A percentile compares a stretch with the other conserved stretches of the same genome.
phyloP scores from a whole-genome alignment of 2,888 invertebrate species.

The Rhaphigaster nebulosa region DNA sequence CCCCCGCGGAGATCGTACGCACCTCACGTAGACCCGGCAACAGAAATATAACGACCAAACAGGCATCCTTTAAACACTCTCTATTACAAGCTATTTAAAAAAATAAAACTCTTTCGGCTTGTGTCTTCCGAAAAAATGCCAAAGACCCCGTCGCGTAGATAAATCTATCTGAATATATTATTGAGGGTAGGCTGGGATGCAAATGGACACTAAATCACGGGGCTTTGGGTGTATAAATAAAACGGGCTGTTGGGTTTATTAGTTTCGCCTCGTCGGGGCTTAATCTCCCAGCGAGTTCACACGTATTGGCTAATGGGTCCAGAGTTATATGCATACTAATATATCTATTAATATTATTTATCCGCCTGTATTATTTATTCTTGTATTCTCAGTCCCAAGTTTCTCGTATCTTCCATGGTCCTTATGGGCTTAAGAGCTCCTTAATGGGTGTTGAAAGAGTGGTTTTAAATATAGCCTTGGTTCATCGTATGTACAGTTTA shows the following conservation, averaged over 20 bases:
- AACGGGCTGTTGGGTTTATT: conserved; percentile 8
- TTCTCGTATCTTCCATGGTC: not conserved
- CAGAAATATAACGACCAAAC: conserved; percentile 33
- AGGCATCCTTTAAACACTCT: not conserved
- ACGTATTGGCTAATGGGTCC: conserved; percentile 37
- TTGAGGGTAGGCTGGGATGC: not conserved
- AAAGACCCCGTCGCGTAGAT: conserved; percentile 24
- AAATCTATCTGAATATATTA: conserved; percentile 34
- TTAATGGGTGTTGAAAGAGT: conserved; percentile 43
- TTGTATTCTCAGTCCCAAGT: not conserved
- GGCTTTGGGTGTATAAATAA: conserved; percentile 36
- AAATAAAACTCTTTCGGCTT: conserved; percentile 15
- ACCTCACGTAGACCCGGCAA: not conserved
- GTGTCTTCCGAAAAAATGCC: conserved; percentile 38
- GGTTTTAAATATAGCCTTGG: not conserved
- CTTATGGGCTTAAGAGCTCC: conserved; percentile 15
- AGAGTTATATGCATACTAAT: conserved; percentile 42
- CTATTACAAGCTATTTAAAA: conserved; percentile 33
- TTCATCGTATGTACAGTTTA: not conserved
- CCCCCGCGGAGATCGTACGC: conserved; percentile 22
- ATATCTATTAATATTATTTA: conserved; percentile 39
- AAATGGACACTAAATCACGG: conserved; percentile 35
- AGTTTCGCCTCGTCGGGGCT: conserved; percentile 3
- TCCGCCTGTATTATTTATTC: conserved; percentile 44
- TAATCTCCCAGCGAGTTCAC: conserved; percentile 13